A percentile compares a stretch with the other conserved stretches of the same genome.
These are phyloP conservation scores for Homarus americanus DNA, from an alignment of 1,140 invertebrate species.

Conservation along the genomic window DNA sequence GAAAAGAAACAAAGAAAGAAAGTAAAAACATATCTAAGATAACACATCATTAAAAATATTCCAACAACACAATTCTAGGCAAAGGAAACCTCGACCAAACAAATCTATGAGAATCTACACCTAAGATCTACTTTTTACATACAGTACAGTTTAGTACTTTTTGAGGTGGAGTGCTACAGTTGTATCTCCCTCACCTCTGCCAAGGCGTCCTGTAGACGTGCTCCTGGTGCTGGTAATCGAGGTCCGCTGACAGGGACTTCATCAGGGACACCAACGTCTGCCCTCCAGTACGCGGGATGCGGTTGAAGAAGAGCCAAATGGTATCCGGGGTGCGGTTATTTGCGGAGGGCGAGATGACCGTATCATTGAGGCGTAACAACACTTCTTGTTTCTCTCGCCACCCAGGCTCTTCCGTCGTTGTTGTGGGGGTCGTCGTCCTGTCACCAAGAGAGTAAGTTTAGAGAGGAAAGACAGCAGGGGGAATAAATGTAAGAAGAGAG, in stretches of 20 bases:
- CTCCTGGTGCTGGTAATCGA: slow-evolving; percentile 74
- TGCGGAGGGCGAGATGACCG: slow-evolving; percentile 19
- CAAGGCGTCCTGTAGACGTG: slow-evolving; percentile 77
- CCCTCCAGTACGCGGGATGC: slow-evolving; percentile 69
- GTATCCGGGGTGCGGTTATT: slow-evolving; percentile 61
- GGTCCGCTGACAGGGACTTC: slow-evolving; percentile 48
- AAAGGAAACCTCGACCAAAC: too few species aligned
- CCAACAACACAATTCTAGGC: too few species aligned
- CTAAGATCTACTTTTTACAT: too few species aligned
- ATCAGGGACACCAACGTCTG: slow-evolving; percentile 70
- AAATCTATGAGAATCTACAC: too few species aligned
- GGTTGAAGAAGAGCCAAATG: slow-evolving; percentile 74
- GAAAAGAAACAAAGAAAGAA: neutral
- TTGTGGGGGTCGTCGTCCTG: slow-evolving; percentile 3
- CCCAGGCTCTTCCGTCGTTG: slow-evolving; percentile 65
- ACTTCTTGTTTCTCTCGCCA: slow-evolving; percentile 62
- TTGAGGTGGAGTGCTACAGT: neutral
- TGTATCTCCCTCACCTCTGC: slow-evolving; percentile 74
- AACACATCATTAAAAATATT: neutral
- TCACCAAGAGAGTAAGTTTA: neutral
- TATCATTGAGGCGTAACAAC: slow-evolving; percentile 35
- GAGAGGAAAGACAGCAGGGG: too few species aligned
- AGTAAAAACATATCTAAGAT: neutral
- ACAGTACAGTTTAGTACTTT: too few species aligned
- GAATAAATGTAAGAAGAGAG: too few species aligned